These are phyloP conservation scores for Drosophila azteca DNA, from an alignment of 1,140 invertebrate genomes.

Conservation along the genomic window DNA sequence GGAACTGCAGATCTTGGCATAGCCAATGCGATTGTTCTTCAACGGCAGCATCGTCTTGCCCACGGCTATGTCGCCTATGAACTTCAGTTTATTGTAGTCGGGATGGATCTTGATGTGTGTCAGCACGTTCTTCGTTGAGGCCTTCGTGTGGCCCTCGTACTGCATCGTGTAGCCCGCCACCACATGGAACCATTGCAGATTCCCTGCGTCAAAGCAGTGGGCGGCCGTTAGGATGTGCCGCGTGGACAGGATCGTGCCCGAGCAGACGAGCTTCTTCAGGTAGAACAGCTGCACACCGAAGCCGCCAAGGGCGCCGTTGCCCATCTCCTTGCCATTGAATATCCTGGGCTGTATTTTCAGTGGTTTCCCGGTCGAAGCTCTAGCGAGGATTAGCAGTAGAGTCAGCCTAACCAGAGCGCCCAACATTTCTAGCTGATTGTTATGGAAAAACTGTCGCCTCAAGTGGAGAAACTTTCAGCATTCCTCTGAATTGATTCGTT, in stretches of 20 bases:
- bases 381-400: background rate
- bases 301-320: slow-evolving; percentile 19
- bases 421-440: slow-evolving; percentile 12
- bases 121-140: slow-evolving; percentile 10
- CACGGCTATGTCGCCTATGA: slow-evolving; percentile 55
- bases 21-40: slow-evolving; percentile 2
- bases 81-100: slow-evolving; percentile 4
- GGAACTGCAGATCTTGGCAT: slow-evolving; percentile 20
- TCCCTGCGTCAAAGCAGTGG: slow-evolving; percentile 39
- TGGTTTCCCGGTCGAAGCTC: background rate
- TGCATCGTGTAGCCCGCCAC: slow-evolving; percentile 16
- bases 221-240: slow-evolving; percentile 38
- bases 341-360: slow-evolving; percentile 20
- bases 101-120: slow-evolving; percentile 28
- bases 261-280: slow-evolving; percentile 10
- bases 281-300: slow-evolving; percentile 30
- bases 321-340: slow-evolving; percentile 9
- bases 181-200: slow-evolving; percentile 2
- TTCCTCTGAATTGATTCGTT: slow-evolving; percentile 34
- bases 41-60: background rate
- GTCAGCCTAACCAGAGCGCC: background rate
- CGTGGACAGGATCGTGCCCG: slow-evolving; percentile 21
- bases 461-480: background rate
- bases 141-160: background rate
- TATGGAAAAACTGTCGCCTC: background rate